A percentile compares a stretch with the other conserved stretches of the same genome.
Evolutionary conservation across 2,797 vertebrate genomes (phyloP).

Genomic region (Rhynchotus rufescens): DNA sequence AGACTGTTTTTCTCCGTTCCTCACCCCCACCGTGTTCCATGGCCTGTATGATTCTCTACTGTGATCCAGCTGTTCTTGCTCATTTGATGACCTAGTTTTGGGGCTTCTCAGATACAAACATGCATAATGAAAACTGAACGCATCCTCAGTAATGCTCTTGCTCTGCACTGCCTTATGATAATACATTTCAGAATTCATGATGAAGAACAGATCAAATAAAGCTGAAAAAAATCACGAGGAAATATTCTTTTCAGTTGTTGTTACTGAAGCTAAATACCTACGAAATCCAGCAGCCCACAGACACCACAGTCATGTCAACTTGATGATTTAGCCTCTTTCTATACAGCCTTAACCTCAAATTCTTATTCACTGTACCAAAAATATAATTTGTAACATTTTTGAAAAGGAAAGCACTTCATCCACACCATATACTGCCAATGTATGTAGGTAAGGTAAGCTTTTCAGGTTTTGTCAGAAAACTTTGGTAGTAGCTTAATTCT

Average conservation of each 20-base stretch:
- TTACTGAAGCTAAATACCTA: not conserved
- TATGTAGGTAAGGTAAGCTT: not conserved
- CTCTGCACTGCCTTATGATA: not conserved
- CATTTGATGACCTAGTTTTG: not conserved
- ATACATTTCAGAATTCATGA: not conserved
- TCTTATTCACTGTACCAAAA: not conserved
- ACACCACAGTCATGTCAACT: not conserved
- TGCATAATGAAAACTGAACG: not conserved
- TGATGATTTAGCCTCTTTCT: not conserved
- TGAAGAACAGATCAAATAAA: not conserved
- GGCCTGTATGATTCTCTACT: not conserved
- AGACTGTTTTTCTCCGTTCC: not conserved
- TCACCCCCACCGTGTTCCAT: not conserved
- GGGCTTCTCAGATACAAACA: not conserved
- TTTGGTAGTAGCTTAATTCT: not conserved
- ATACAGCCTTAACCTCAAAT: not conserved
- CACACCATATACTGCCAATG: not conserved
- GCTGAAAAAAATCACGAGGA: not conserved
- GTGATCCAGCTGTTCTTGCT: not conserved
- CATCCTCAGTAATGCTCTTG: not conserved
- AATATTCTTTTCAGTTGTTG: not conserved
- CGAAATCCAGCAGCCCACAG: not conserved
- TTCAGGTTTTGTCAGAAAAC: not conserved
- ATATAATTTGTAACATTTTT: not conserved
- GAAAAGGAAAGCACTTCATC: not conserved